A percentile compares a stretch with the other conserved stretches of the same genome.
Evolutionary conservation across 1,140 invertebrate genomes (phyloP).

Genomic region (Meloidogyne floridensis): DNA sequence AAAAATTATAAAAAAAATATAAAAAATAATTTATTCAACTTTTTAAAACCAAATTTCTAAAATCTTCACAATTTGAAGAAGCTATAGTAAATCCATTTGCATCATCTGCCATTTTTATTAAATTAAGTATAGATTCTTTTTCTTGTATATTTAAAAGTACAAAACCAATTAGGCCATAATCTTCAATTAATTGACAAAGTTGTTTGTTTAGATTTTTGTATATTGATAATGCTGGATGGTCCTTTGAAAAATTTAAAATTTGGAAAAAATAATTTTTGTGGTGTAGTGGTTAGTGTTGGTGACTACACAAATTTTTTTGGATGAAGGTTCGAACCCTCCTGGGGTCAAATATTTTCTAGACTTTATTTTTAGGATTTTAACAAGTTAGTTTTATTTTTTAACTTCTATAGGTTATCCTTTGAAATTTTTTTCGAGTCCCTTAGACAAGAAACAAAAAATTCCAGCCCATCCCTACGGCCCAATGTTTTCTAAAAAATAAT

Average conservation of each 20-base stretch:
- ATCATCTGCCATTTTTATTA: slow-evolving; percentile 84
- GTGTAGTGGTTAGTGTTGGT: too few relatives aligned
- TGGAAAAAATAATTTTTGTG: too few relatives aligned
- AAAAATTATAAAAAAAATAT: background rate
- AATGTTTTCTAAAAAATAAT: slow-evolving; percentile 66
- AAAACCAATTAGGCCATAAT: slow-evolving; percentile 77
- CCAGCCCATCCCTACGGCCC: too few relatives aligned
- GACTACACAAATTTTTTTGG: too few relatives aligned
- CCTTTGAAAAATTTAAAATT: slow-evolving; percentile 57
- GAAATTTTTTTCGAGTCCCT: too few relatives aligned
- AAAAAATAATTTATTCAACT: background rate
- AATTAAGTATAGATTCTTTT: slow-evolving; percentile 70
- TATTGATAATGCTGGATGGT: slow-evolving; percentile 69
- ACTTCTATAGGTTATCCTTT: too few relatives aligned
- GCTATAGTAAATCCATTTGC: slow-evolving; percentile 78
- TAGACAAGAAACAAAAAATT: too few relatives aligned
- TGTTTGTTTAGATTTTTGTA: slow-evolving; percentile 86
- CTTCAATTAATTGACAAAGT: slow-evolving; percentile 83
- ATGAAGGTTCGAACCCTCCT: too few relatives aligned
- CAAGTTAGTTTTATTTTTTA: too few relatives aligned
- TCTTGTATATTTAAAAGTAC: slow-evolving; percentile 65
- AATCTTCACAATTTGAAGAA: slow-evolving; percentile 52
- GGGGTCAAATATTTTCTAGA: too few relatives aligned
- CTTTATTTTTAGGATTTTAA: too few relatives aligned
- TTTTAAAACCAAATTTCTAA: slow-evolving; percentile 50